Conservation (phyloP, 37 sponge, comb jelly and placozoan species). For the Cladorhizidae sp. region DNA sequence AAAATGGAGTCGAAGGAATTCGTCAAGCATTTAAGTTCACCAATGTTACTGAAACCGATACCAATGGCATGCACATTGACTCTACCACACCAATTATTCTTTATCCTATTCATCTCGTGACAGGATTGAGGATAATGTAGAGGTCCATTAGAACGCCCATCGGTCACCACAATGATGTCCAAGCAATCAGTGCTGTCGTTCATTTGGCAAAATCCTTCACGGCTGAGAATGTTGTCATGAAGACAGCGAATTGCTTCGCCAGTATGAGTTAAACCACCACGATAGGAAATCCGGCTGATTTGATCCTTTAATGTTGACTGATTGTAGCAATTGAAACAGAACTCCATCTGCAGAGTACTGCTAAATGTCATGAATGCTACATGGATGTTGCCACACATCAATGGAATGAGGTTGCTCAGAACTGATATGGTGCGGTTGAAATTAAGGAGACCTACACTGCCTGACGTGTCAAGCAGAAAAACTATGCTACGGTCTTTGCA, state of each 20-base stretch:
- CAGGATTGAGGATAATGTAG: not conserved
- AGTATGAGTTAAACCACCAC: not conserved
- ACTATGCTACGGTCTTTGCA: not conserved
- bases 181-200: not conserved
- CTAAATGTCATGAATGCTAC: conserved; percentile 8
- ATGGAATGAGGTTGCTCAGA: not conserved
- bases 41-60: not conserved
- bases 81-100: not conserved
- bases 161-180: conserved; percentile 11
- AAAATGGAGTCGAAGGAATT: not conserved
- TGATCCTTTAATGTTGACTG: too few species aligned
- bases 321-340: conserved; percentile 18
- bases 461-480: conserved; percentile 27
- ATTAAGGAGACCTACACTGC: not conserved
- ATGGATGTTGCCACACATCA: not conserved
- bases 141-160: conserved; percentile 14
- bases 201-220: not conserved
- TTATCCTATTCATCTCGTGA: not conserved
- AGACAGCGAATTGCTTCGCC: conserved; percentile 4
- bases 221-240: not conserved
- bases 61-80: conserved; percentile 14
- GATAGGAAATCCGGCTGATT: not conserved
- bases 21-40: not conserved
- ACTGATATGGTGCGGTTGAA: not conserved
- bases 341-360: not conserved